Conservation (phyloP, 1,140 invertebrate genomes). For the Antheraea mylitta region DNA sequence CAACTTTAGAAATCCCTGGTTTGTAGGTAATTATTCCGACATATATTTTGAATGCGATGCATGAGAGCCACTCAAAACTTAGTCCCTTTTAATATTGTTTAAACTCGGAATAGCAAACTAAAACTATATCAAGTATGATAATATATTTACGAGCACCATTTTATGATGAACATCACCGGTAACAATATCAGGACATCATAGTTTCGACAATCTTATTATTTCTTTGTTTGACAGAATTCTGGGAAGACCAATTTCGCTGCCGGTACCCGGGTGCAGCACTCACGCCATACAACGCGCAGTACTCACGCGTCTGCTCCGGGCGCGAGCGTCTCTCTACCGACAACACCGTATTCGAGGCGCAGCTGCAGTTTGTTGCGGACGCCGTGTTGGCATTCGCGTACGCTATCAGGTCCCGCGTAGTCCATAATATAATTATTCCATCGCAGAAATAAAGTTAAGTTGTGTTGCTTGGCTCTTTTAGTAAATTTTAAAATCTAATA, state of each 20-base stretch:
- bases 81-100: not conserved
- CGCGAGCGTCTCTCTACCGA: conserved; percentile 85
- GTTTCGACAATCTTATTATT: not conserved
- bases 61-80: not conserved
- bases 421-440: too few relatives aligned
- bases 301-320: conserved; percentile 83
- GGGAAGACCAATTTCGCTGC: conserved; percentile 95
- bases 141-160: too few relatives aligned
- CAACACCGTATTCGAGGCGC: conserved; percentile 91
- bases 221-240: conserved; percentile 87
- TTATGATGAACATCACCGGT: too few relatives aligned
- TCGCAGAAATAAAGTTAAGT: too few relatives aligned
- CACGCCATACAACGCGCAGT: conserved; percentile 89
- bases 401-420: conserved; percentile 85
- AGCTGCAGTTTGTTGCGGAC: conserved; percentile 96
- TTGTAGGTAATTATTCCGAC: conserved; percentile 83
- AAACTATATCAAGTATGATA: too few relatives aligned
- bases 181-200: too few relatives aligned
- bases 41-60: not conserved
- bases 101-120: too few relatives aligned
- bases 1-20: conserved; percentile 95
- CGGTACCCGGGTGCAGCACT: conserved; percentile 86
- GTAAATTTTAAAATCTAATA: too few relatives aligned
- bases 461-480: too few relatives aligned
- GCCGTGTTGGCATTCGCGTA: conserved; percentile 95